A percentile compares a stretch with the other conserved stretches of the same genome.
phyloP scores from a whole-genome alignment of 2,888 invertebrate species.

The Serrognathus titanus region DNA sequence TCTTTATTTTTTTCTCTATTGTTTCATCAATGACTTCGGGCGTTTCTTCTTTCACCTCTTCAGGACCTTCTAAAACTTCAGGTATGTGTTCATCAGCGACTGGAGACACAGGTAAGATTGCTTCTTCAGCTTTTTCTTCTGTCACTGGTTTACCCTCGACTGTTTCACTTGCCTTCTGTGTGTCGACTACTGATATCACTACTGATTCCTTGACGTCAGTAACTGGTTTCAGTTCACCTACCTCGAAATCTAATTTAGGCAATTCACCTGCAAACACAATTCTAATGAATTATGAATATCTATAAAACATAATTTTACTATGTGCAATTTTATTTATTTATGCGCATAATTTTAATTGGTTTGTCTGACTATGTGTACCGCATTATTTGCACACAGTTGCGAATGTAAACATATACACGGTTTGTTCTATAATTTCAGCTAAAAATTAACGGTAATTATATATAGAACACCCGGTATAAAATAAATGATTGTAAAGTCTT shows the following conservation, averaged over 20 bases:
- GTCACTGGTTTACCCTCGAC: conserved; percentile 2
- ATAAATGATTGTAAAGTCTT: conserved; percentile 10
- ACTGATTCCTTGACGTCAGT: conserved; percentile 24
- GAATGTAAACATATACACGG: too few relatives aligned
- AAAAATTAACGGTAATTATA: too few relatives aligned
- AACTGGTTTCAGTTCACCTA: conserved; percentile 22
- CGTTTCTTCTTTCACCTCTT: conserved; percentile 11
- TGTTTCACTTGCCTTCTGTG: conserved; percentile 18
- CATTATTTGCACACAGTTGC: too few relatives aligned
- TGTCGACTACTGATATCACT: conserved; percentile 22
- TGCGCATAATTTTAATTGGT: too few relatives aligned
- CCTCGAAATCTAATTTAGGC: conserved; percentile 12
- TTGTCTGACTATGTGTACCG: too few relatives aligned
- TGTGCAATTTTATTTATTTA: too few relatives aligned
- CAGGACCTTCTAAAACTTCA: conserved; percentile 12
- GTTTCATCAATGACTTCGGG: conserved; percentile 2
- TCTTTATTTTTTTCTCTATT: background rate
- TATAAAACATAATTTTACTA: too few relatives aligned
- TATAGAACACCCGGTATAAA: conserved; percentile 1
- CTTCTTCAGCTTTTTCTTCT: conserved; percentile 5
- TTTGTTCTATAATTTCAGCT: too few relatives aligned
- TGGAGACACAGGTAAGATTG: conserved; percentile 4
- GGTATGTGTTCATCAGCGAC: conserved; percentile 17
- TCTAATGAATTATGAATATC: too few relatives aligned
- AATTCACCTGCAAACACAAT: conserved; percentile 12